Conservation (phyloP, 2,888 invertebrate genomes). For the Drosophila lutescens region DNA sequence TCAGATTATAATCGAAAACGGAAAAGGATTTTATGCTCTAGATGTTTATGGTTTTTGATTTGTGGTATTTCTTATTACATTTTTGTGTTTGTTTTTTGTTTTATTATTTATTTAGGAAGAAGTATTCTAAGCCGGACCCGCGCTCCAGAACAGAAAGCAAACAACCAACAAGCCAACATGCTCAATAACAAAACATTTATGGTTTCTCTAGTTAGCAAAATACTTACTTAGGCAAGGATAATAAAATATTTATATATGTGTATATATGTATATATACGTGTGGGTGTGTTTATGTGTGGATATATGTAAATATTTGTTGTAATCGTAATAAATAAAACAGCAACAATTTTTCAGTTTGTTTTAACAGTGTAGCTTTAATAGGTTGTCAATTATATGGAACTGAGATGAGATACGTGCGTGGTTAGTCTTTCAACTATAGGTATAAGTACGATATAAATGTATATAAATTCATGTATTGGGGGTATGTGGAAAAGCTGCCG, state of each 20-base stretch:
- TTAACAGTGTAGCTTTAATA: conserved; percentile 75
- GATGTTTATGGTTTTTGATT: conserved; percentile 7
- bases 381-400: conserved; percentile 56
- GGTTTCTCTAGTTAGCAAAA: conserved; percentile 46
- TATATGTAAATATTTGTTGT: conserved; percentile 41
- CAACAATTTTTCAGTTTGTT: conserved; percentile 70
- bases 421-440: conserved; percentile 60
- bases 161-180: conserved; percentile 78
- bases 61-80: conserved; percentile 17
- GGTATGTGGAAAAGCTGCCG: conserved; percentile 43
- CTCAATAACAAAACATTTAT: conserved; percentile 65
- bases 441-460: conserved; percentile 40
- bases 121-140: conserved; percentile 60
- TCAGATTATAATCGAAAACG: conserved; percentile 25
- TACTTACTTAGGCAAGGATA: conserved; percentile 52
- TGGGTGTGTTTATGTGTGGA: conserved; percentile 35
- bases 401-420: conserved; percentile 67
- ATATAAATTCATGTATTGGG: conserved; percentile 41
- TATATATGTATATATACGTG: conserved; percentile 31
- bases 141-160: conserved; percentile 66
- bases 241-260: conserved; percentile 31
- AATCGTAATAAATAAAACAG: conserved; percentile 70
- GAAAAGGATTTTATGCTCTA: conserved; percentile 26
- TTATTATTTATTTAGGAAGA: conserved; percentile 43
- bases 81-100: conserved; percentile 15